A percentile compares a stretch with the other conserved stretches of the same genome.
These are phyloP conservation scores for Diplazon laetatorius DNA, from an alignment of 2,888 invertebrate genomes.

Conservation along the genomic window DNA sequence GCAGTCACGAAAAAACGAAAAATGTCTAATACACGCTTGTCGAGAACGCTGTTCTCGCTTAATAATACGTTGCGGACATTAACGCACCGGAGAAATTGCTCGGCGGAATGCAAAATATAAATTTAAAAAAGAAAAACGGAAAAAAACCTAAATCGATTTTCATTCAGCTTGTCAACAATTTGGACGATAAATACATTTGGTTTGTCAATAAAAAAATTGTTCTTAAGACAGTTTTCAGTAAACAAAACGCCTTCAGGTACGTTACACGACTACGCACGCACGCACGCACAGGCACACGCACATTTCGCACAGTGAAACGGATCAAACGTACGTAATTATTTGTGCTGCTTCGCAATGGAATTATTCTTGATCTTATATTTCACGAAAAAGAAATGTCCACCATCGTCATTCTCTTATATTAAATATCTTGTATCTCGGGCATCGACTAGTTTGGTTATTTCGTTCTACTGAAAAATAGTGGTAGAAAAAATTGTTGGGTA, in stretches of 20 bases:
- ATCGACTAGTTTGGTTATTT: slow-evolving; percentile 1
- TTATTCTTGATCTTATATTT: slow-evolving; percentile 9
- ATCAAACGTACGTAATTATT: slow-evolving; percentile 25
- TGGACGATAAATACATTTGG: neutral
- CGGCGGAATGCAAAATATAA: no score
- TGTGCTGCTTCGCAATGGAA: slow-evolving; percentile 37
- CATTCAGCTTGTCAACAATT: slow-evolving; percentile 20
- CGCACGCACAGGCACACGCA: neutral
- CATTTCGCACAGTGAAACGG: slow-evolving; percentile 1
- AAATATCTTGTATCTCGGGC: slow-evolving; percentile 4
- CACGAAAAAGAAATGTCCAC: slow-evolving; percentile 1
- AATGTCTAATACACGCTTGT: neutral
- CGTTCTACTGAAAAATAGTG: slow-evolving; percentile 25
- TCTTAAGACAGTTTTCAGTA: slow-evolving; percentile 6
- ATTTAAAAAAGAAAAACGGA: slow-evolving; percentile 4
- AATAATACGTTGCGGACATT: slow-evolving; percentile 13
- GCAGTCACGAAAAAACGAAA: neutral
- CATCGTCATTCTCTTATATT: neutral
- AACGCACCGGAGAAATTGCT: neutral
- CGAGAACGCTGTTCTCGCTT: slow-evolving; percentile 10
- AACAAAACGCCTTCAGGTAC: slow-evolving; percentile 37
- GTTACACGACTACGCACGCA: slow-evolving; percentile 9
- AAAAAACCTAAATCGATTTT: neutral
- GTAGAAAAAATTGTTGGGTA: slow-evolving; percentile 24
- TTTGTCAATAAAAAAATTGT: neutral